Evolutionary conservation across 1,140 invertebrate species (phyloP).

Genomic region (Philotrypesis tridentata): DNA sequence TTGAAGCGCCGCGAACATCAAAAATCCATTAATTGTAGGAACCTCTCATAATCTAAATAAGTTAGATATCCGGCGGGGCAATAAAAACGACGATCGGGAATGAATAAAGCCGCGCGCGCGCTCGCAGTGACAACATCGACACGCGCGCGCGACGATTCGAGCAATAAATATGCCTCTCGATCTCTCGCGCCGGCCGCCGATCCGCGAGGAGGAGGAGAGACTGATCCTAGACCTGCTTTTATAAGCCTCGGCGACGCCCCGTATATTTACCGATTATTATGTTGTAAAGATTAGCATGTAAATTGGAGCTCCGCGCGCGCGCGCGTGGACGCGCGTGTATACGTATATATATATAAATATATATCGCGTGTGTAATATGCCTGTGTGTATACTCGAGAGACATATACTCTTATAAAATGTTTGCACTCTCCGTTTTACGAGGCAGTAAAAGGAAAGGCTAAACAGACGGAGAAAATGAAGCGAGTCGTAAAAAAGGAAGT

Average conservation of each 20-base stretch:
- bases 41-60: conserved; percentile 30
- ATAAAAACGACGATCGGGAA: conserved; percentile 23
- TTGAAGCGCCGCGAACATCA: conserved; percentile 18
- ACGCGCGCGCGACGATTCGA: conserved; percentile 5
- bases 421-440: conserved; percentile 29
- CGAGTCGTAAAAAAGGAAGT: conserved; percentile 45
- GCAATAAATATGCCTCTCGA: conserved; percentile 11
- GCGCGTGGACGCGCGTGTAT: background rate
- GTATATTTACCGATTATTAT: conserved; percentile 55
- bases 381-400: background rate
- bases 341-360: background rate
- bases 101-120: too few species aligned
- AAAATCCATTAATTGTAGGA: conserved; percentile 39
- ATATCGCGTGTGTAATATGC: background rate
- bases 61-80: conserved; percentile 14
- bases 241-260: conserved; percentile 43
- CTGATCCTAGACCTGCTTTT: background rate
- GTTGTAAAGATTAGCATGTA: conserved; percentile 59
- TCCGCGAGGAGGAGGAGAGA: too few species aligned
- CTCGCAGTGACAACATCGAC: conserved; percentile 4
- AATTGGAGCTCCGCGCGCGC: conserved; percentile 47
- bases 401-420: conserved; percentile 13
- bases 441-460: conserved; percentile 45
- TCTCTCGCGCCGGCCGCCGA: background rate
- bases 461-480: conserved; percentile 41